Conservation (phyloP, 1,140 invertebrate species). For the Drosophila pseudoananassae region DNA sequence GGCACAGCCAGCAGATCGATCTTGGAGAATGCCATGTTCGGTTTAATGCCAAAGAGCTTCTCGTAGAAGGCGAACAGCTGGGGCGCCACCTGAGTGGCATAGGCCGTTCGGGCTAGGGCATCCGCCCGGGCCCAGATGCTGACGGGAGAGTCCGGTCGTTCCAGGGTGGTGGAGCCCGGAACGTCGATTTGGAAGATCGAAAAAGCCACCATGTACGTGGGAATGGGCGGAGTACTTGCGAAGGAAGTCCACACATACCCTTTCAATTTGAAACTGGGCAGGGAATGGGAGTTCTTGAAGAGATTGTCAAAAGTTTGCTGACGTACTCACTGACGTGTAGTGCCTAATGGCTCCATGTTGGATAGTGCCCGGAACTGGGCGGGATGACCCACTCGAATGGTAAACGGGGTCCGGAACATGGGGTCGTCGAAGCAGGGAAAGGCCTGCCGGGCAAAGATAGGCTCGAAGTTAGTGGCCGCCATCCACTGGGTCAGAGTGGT, state of each 20-base stretch:
- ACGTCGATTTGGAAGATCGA: neutral
- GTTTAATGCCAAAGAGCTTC: neutral
- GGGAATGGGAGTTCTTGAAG: too few species aligned
- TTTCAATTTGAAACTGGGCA: neutral
- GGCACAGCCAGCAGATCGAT: conserved; percentile 10
- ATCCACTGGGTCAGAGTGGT: conserved; percentile 10
- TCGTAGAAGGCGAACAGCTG: conserved; percentile 12
- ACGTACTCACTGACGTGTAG: conserved; percentile 10
- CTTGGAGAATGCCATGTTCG: neutral
- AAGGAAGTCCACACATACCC: conserved; percentile 13
- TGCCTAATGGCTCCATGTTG: conserved; percentile 5
- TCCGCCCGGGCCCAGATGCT: conserved; percentile 14
- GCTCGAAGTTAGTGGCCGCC: conserved; percentile 15
- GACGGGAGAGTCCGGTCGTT: neutral
- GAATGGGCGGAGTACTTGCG: neutral
- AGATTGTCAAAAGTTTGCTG: too few species aligned
- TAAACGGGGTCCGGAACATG: conserved; percentile 11
- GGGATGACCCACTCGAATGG: conserved; percentile 8
- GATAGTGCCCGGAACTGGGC: conserved; percentile 4
- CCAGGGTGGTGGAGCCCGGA: neutral
- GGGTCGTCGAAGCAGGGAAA: conserved; percentile 17
- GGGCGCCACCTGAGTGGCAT: neutral
- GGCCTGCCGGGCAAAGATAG: conserved; percentile 1
- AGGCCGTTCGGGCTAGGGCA: conserved; percentile 2
- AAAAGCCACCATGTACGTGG: conserved; percentile 16